Conservation (phyloP, 2,888 invertebrate species). For the Hipparchia semele region DNA sequence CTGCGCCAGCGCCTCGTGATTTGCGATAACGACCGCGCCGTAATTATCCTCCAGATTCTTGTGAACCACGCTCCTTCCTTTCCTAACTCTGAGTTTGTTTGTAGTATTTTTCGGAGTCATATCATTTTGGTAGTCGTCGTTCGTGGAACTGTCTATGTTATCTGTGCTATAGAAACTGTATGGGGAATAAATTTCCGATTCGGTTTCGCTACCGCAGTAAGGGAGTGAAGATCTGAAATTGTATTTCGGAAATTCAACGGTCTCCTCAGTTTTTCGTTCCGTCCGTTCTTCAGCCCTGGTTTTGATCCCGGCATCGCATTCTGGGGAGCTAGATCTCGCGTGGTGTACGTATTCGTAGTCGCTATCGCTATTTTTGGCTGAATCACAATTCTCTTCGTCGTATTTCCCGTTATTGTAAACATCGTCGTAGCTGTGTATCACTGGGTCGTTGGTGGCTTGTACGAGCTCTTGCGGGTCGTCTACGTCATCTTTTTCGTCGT, state of each 20-base stretch:
- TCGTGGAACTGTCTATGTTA: conserved; percentile 73
- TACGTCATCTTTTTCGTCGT: conserved; percentile 80
- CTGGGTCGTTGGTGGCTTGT: conserved; percentile 74
- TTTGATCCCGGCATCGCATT: conserved; percentile 85
- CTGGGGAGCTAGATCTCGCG: conserved; percentile 86
- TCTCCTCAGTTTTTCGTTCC: conserved; percentile 62
- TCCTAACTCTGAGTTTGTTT: conserved; percentile 88
- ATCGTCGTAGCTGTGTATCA: conserved; percentile 77
- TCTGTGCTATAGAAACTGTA: conserved; percentile 89
- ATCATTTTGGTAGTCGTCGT: conserved; percentile 73
- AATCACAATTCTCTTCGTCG: conserved; percentile 73
- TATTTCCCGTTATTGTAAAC: conserved; percentile 76
- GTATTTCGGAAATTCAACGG: conserved; percentile 84
- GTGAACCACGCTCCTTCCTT: conserved; percentile 92
- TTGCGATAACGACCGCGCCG: conserved; percentile 94
- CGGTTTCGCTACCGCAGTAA: conserved; percentile 92
- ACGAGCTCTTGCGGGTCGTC: conserved; percentile 74
- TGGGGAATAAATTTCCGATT: conserved; percentile 92
- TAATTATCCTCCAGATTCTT: conserved; percentile 95
- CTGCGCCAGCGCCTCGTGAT: conserved; percentile 94
- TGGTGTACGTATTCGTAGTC: conserved; percentile 86
- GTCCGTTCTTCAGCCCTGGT: conserved; percentile 63
- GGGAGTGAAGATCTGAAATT: conserved; percentile 87
- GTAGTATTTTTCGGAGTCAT: conserved; percentile 78
- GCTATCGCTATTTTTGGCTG: conserved; percentile 82